phyloP scores from a whole-genome alignment of 2,113 vertebrate genomes.

The Salminus brasiliensis region DNA sequence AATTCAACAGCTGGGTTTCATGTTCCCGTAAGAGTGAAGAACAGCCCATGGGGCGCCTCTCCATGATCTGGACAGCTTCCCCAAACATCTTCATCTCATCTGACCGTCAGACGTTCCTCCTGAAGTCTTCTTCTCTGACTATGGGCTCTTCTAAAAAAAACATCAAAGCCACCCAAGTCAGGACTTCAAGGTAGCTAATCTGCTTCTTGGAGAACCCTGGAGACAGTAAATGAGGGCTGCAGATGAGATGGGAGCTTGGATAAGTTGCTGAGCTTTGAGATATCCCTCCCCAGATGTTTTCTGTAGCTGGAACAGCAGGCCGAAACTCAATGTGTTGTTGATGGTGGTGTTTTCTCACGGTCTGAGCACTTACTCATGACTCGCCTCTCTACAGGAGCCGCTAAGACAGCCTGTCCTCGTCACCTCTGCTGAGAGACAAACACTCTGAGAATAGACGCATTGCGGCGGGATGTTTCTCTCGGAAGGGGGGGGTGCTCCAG shows the following conservation, averaged over 20 bases:
- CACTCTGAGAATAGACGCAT: not conserved
- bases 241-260: too few species aligned
- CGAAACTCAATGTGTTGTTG: not conserved
- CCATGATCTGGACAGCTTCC: not conserved
- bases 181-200: too few species aligned
- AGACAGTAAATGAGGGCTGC: too few species aligned
- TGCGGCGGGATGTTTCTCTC: not conserved
- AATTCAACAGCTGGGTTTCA: not conserved
- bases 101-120: too few species aligned
- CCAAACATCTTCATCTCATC: not conserved
- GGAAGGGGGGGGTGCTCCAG: not conserved
- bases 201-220: too few species aligned
- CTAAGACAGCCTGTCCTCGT: not conserved
- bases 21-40: not conserved
- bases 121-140: too few species aligned
- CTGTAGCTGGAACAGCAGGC: not conserved
- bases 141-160: too few species aligned
- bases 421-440: not conserved
- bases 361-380: not conserved
- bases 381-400: not conserved
- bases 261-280: not conserved
- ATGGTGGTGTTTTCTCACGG: not conserved
- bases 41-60: not conserved
- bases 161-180: too few species aligned
- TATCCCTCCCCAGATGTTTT: not conserved